These are phyloP conservation scores for Rhynchonycteris naso DNA, from an alignment of 2,797 vertebrate genomes.

Conservation along the genomic window DNA sequence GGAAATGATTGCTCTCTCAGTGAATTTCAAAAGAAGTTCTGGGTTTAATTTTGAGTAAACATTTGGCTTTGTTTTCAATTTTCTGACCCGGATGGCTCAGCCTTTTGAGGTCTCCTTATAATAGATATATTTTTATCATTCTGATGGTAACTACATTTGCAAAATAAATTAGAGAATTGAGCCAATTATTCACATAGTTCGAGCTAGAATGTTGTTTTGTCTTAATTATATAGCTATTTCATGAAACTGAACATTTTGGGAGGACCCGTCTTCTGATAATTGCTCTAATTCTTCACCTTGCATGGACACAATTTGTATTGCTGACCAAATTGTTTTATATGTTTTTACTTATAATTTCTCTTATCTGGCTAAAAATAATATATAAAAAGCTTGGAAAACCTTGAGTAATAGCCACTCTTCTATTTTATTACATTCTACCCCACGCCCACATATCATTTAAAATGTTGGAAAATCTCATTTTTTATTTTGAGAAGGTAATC, in stretches of 20 bases:
- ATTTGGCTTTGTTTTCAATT: conserved; percentile 82
- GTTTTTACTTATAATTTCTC: conserved; percentile 37
- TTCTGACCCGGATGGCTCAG: conserved; percentile 64
- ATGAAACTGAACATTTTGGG: not conserved
- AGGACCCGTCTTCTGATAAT: conserved; percentile 34
- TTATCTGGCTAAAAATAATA: not conserved
- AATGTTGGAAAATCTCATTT: conserved; percentile 32
- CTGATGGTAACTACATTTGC: conserved; percentile 59
- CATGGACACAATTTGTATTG: not conserved
- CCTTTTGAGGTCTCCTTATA: conserved; percentile 73
- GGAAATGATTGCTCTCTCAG: conserved; percentile 70
- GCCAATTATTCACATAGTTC: conserved; percentile 54
- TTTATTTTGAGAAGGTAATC: not conserved
- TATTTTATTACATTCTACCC: not conserved
- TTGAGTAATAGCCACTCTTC: conserved; percentile 12
- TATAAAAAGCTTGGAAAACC: not conserved
- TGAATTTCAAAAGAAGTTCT: conserved; percentile 81
- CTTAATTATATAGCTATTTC: conserved; percentile 52
- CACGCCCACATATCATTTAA: not conserved
- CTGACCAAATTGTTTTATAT: conserved; percentile 5
- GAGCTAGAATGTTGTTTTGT: conserved; percentile 52
- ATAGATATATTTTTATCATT: conserved; percentile 76
- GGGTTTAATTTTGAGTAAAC: conserved; percentile 82
- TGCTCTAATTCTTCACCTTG: conserved; percentile 33
- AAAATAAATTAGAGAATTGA: conserved; percentile 67